Evolutionary conservation across 2,888 invertebrate genomes (phyloP), one percentile per base, ranked within the genome.

Genomic region (Oligia latruncula): DNA sequence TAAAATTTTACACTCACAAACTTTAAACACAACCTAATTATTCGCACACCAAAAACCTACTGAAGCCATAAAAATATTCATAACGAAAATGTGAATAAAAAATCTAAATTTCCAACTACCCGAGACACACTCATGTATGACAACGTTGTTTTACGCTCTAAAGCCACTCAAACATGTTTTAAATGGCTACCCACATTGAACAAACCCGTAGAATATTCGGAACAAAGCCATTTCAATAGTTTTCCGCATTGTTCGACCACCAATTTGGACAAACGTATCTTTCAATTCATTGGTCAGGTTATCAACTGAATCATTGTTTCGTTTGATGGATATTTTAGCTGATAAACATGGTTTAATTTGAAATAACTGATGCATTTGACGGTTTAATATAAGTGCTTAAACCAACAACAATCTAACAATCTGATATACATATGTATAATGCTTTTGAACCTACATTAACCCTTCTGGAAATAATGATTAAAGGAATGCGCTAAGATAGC

Each of bases 131-230:
- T 74, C 72, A 46, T 55, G 81, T 83, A 70, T 84, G 74, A 73
- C 78, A 83, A 82, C 43, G 68, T 85, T 72, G 82, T 85, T 90
- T 90, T 76, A 87, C 83, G 83, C 78, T 88, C 77, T 75, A 78
- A 20, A 72, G 62, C 76, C 43, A 78, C 76, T 80, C 86, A 90
- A 89, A 89, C 84, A 85, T 79, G 74, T 85, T 78, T 68, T 78
- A 88, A 90, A 88, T 85, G 77, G 72, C 68, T 23, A 52, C 64
- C 58, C 64, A 75, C 71, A 77, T 29, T 68, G 77, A 81, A 75
- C 81, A 82, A 58, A 75, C 60, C 62, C 70, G 74, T 60, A 65
- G 64, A 81, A 82, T 88, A 85, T 80, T 80, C 78, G 83, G 85
- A 79, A 81, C 82, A 78, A 78, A 79, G 64, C 71, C 29, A 65